A percentile compares a stretch with the other conserved stretches of the same genome.
Evolutionary conservation across 1,140 invertebrate genomes (phyloP).

Genomic region (Danaus melanippus): DNA sequence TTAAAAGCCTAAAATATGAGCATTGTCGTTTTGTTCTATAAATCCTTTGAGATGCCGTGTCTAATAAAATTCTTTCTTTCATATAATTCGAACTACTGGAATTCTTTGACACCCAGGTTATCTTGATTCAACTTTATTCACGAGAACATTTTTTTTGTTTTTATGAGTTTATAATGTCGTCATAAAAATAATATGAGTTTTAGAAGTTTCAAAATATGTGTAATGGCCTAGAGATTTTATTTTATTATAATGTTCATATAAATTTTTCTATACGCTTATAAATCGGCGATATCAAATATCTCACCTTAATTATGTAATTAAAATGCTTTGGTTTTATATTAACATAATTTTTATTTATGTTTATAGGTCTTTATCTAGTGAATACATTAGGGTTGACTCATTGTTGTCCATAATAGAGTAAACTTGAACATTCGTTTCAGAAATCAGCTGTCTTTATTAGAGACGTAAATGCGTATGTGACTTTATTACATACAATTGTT

Average conservation of each 20-base stretch:
- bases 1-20: constrained; percentile 50
- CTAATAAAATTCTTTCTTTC: constrained; percentile 31
- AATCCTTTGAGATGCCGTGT: constrained; percentile 19
- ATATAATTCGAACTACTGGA: constrained; percentile 10
- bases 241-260: too few species aligned
- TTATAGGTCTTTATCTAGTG: too few species aligned
- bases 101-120: constrained; percentile 5
- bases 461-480: constrained; percentile 22
- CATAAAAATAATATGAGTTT: not conserved
- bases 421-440: constrained; percentile 9
- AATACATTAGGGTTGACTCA: constrained; percentile 4
- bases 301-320: too few species aligned
- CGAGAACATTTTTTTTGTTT: not conserved
- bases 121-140: not conserved
- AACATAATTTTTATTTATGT: too few species aligned
- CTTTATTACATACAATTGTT: constrained; percentile 56
- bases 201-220: too few species aligned
- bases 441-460: constrained; percentile 28
- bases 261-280: too few species aligned
- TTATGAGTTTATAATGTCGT: constrained; percentile 5
- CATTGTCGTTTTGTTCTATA: constrained; percentile 37
- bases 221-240: too few species aligned
- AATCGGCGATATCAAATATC: too few species aligned
- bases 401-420: constrained; percentile 10
- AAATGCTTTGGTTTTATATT: too few species aligned